Evolutionary conservation across 2,113 vertebrate genomes (phyloP).

Genomic region (Gymnarchus niloticus): DNA sequence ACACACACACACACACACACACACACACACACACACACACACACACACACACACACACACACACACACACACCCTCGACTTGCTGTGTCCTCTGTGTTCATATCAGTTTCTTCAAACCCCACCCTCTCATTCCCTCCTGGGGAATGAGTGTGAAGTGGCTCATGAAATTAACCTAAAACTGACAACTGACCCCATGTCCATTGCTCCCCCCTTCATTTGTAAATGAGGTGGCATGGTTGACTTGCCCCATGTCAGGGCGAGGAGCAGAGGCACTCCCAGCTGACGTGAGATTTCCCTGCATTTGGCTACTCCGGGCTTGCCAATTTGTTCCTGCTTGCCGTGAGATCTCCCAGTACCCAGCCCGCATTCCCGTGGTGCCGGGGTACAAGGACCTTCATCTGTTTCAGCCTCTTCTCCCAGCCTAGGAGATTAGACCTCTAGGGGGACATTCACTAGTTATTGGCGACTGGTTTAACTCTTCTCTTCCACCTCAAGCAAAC

Average conservation of each 20-base stretch:
- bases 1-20: conserved; percentile 7
- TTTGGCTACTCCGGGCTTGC: not conserved
- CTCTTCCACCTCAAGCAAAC: not conserved
- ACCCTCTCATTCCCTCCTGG: conserved; percentile 26
- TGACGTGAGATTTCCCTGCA: not conserved
- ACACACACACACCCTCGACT: not conserved
- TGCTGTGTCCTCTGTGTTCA: conserved; percentile 15
- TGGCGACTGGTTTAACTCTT: not conserved
- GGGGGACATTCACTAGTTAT: not conserved
- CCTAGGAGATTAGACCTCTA: too few species aligned
- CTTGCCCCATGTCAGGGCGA: not conserved
- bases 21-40: conserved; percentile 17
- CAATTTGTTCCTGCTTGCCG: not conserved
- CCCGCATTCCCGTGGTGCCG: not conserved
- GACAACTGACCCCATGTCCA: conserved; percentile 26
- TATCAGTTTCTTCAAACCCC: conserved; percentile 18
- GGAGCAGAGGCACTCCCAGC: not conserved
- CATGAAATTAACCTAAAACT: conserved; percentile 39
- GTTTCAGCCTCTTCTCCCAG: too few species aligned
- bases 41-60: conserved; percentile 19
- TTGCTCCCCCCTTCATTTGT: not conserved
- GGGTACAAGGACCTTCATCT: not conserved
- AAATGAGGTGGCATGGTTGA: not conserved
- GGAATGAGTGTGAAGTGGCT: conserved; percentile 30
- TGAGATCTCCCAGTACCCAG: not conserved